Percentiles rank a stretch among this genome's conserved stretches.
Conservation (phyloP, 2,113 vertebrate species). For the Pycnonotus jocosus region DNA sequence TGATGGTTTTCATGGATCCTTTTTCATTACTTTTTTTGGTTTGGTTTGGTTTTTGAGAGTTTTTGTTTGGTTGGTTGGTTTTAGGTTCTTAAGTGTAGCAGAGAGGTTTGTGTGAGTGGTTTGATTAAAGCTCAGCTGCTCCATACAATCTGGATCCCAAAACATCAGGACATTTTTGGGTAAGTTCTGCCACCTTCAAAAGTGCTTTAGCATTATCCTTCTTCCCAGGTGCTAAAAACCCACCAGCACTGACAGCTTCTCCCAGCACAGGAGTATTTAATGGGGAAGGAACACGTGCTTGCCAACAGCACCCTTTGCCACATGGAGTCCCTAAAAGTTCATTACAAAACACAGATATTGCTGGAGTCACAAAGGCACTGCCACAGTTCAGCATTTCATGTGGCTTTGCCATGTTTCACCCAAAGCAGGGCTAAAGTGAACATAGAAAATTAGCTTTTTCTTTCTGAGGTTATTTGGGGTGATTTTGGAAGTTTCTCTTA, state of each 20-base stretch:
- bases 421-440: background rate
- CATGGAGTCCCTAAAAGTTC: background rate
- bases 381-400: rapidly evolving
- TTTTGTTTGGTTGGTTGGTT: background rate
- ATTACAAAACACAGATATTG: background rate
- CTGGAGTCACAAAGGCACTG: background rate
- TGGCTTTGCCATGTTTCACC: background rate
- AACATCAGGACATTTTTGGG: background rate
- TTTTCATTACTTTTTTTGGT: background rate
- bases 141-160: background rate
- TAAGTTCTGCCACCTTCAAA: background rate
- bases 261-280: background rate
- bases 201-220: background rate
- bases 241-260: background rate
- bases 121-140: background rate
- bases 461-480: background rate
- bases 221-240: background rate
- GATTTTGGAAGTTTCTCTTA: background rate
- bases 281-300: background rate
- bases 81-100: slow-evolving; percentile 52
- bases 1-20: background rate
- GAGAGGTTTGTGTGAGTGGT: background rate
- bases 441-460: background rate
- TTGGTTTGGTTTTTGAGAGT: background rate
- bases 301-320: background rate